A percentile compares a stretch with the other conserved stretches of the same genome.
phyloP scores from a whole-genome alignment of 2,888 invertebrate species.

The Drosophila kanekoi region DNA sequence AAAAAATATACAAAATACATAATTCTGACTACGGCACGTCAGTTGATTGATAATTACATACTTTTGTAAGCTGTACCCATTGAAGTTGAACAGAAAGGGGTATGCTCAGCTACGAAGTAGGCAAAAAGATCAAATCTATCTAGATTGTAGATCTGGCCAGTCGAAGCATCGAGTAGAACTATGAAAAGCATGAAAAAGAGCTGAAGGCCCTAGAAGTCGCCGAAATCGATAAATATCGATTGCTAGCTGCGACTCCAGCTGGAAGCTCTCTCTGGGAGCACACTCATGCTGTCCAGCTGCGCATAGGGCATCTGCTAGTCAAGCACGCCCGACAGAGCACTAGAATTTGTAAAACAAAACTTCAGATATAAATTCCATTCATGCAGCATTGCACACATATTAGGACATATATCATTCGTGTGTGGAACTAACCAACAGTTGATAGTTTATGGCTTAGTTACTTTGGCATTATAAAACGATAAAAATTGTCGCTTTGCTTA shows the following conservation, averaged over 20 bases:
- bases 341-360: background rate
- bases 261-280: too few species aligned
- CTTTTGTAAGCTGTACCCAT: background rate
- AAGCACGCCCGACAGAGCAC: background rate
- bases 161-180: too few species aligned
- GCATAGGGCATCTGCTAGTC: background rate
- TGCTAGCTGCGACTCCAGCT: background rate
- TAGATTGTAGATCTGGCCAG: too few species aligned
- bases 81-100: background rate
- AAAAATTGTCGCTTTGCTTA: slow-evolving; percentile 13
- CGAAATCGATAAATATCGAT: background rate
- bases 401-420: background rate
- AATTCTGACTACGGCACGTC: slow-evolving; percentile 2
- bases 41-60: background rate
- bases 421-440: background rate
- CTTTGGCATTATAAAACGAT: slow-evolving; percentile 26
- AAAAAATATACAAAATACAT: background rate
- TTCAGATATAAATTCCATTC: slow-evolving; percentile 1
- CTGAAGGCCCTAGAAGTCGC: background rate
- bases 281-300: too few species aligned
- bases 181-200: background rate
- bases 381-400: background rate
- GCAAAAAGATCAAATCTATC: background rate
- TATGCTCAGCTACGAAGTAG: background rate
- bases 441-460: slow-evolving; percentile 1